Evolutionary conservation across 2,888 invertebrate genomes (phyloP), one percentile per base, ranked within the genome.

Genomic region (Furcula furcula): DNA sequence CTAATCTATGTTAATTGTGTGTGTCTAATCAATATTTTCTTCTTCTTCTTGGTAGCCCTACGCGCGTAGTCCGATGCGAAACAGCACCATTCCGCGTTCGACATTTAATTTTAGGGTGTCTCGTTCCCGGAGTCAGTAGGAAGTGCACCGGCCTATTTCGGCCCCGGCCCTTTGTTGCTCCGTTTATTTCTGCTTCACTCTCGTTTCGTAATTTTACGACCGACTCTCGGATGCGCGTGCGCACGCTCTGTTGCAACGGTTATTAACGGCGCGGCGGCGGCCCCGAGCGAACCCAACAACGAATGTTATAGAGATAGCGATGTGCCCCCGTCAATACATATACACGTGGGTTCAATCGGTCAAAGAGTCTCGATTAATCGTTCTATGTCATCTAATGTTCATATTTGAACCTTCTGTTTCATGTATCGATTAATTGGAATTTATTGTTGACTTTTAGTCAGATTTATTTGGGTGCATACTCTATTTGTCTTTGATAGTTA

Each of bases 191-290:
- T 80, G 81, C 83, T 79, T 79, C 78, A 75, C 76, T 77, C 76
- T 69, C 60, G 80, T 86, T 87, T 84, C 86, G 85, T 83, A 84
- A 84, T 66, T 84, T 83, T 82, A 82, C 82, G 82, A 77, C 62
- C 65, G 60, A 54, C 59, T 55, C 55, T 65, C 64, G 62, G 76
- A 77, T 77, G 83, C 80, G 79, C 69, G 55, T 63, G 74, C 72
- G 69, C 66, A 52, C 61, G 62, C 55, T 55, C 68, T 78, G 79
- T 71, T 80, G 81, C 79, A 81, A 83, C 69, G 64, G 59, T 67
- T 83, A 81, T 82, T 80, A 82, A 73, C 76, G 72, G 76, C 70
- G 61, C 80, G 81, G 73, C 76, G 72, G 76, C 70, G 61, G 72
- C 80, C 75, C 67, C 66, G 55, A 60, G 68, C 70, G 66, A 65